These are phyloP conservation scores for Silurus lanzhouensis DNA, from an alignment of 2,797 vertebrate species.

Conservation along the genomic window DNA sequence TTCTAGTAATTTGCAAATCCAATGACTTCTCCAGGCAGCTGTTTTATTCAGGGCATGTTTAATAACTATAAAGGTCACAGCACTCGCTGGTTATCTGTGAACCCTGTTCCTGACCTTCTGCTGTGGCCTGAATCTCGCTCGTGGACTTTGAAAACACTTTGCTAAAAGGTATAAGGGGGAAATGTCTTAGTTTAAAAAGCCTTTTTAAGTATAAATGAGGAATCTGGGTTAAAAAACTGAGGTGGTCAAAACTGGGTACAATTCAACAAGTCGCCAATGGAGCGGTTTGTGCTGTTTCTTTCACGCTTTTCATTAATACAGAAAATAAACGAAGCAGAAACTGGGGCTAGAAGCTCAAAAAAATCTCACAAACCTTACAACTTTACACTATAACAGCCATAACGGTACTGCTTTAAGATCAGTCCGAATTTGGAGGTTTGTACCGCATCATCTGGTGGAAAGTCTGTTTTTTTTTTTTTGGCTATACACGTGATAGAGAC, in stretches of 20 bases:
- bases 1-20: not conserved
- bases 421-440: not conserved
- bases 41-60: not conserved
- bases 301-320: not conserved
- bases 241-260: not conserved
- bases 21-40: not conserved
- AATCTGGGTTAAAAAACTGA: slow-evolving; percentile 14
- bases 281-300: not conserved
- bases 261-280: slow-evolving; percentile 9
- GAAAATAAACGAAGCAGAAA: slow-evolving; percentile 14
- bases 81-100: slow-evolving; percentile 3
- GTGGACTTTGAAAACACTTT: slow-evolving; percentile 8
- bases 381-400: not conserved
- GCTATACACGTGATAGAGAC: not conserved
- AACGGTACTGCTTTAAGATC: not conserved
- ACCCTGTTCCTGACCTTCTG: slow-evolving; percentile 19
- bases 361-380: slow-evolving; percentile 18
- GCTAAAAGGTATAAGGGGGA: not conserved
- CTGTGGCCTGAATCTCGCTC: slow-evolving; percentile 9
- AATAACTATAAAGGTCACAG: not conserved
- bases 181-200: slow-evolving; percentile 15
- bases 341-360: slow-evolving; percentile 18
- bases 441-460: not conserved
- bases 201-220: slow-evolving; percentile 43
- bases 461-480: slow-evolving; percentile 7